Base-by-base conservation (phyloP, 2,888 invertebrate species). In the Lordiphosa andalusiaca region DNA sequence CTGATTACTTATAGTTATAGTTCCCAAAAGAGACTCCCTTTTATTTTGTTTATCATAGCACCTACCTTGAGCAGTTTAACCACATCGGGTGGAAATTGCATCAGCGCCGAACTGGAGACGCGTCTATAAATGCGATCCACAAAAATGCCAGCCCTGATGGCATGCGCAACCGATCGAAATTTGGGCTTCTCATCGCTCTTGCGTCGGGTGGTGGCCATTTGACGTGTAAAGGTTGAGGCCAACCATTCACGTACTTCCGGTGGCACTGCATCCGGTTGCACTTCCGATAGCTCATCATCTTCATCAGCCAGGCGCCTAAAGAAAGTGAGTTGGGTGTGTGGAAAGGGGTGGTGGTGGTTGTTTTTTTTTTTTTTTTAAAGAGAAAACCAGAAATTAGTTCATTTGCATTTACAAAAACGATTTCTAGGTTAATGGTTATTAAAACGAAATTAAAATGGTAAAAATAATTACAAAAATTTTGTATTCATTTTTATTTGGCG, bases 171-270 rank as follows among this genome's bases (percentile, higher is more conserved):
- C 61, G 96, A 96, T 59, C 97, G 94, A 91, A 98, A 98, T 90
- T 96, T 95, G 10, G 96, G 95, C 87, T 95, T 95, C 89, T 95
- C 95, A 84, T 95, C 95, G 33, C 92, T 92, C 90, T 93, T 93
- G 86, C 93, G 92, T 72, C 94, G 93, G 55, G 95, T 93, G 58
- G 95, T 94, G 63, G 94, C 95, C 90, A 95, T 91, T 89, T 96
- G 96, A 70, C 97, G 92, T 36, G 98, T 98, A 91, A 98, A 98
- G 42, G 98, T 98, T 61, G 97, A 95, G 59, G 98, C 97, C 89
- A 98, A 91, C 98, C 98, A 98, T 90, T 98, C 98, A 76, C 98
- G 93, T 40, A 98, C 98, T 90, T 98, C 98, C 61, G 95, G 96
- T 38, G 98, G 98, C 49, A 98, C 98, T 9, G 97, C 96, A 89